phyloP scores from a whole-genome alignment of 2,113 vertebrate species.

The Ariopsis seemanni region DNA sequence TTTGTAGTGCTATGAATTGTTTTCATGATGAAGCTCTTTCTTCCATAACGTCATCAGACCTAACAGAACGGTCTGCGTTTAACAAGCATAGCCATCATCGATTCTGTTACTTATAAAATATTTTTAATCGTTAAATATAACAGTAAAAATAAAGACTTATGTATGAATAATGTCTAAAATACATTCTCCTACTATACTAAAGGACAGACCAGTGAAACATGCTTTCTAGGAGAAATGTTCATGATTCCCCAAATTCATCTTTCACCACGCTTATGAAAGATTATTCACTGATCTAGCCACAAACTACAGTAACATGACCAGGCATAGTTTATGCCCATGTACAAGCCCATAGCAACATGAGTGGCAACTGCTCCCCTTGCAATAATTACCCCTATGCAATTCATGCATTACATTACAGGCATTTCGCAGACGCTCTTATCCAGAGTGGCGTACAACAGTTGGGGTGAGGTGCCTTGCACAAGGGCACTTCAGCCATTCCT shows the following conservation, averaged over 20 bases:
- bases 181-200: background rate
- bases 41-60: constrained; percentile 23
- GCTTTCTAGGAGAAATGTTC: background rate
- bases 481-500: too few relatives aligned
- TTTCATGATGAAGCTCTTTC: background rate
- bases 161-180: background rate
- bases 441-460: too few relatives aligned
- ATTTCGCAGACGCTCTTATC: too few relatives aligned
- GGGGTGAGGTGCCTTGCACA: too few relatives aligned
- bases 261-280: background rate
- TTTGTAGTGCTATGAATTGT: background rate
- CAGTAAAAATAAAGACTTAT: background rate
- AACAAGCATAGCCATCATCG: background rate
- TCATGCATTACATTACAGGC: too few relatives aligned
- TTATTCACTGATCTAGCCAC: background rate
- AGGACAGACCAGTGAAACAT: background rate
- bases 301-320: background rate
- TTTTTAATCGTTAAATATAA: background rate
- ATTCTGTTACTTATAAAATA: background rate
- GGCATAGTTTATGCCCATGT: background rate
- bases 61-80: constrained; percentile 9
- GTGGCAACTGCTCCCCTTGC: background rate
- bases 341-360: background rate
- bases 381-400: background rate
- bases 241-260: background rate